Base-by-base conservation (phyloP, 2,113 vertebrate species). In the Tonatia bakeri region DNA sequence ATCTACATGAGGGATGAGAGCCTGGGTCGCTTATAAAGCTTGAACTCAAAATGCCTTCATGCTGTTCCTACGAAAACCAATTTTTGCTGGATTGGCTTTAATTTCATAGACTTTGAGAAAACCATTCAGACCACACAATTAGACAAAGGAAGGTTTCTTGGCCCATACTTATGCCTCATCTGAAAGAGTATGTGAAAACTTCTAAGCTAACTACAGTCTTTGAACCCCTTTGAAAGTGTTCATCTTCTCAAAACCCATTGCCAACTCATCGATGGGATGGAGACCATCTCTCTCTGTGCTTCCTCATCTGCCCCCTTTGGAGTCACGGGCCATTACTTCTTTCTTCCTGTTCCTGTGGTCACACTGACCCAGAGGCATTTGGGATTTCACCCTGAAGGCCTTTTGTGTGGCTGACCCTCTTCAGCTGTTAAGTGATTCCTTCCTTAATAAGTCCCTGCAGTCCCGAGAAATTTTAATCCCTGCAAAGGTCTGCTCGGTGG, bases 401-500 rank as follows among this genome's bases (percentile, higher is more conserved):
- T 87, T 89, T 72, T 54, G 47, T 91, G 33, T 83, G 61, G 24
- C 31, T 45, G 22, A 81, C n/a, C n/a, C 13, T 95, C 54, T 86
- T 92, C 9, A 59, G 47, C 64, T 84, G 36, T 82, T 47, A 45
- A 94, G 73, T n/a, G 36, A 26, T 80, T 69, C 93, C 87, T 90
- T 7, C 26, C 67, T 64, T 93, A 70, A 47, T 28, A 73, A 85
- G 38, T 91, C 43, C 38, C 31, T 90, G 9, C 5, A 92, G 43
- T 73, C 77, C 64, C 38, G 81, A 45, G 43, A 83, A 97, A 50
- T 89, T 92, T 76, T 82, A 83, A 47, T 33, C 43, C 11, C 31
- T 36, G 67, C 24, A 70, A 65, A 95, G 87, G 14, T 89, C 75
- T 95, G 61, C 82, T 89, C 61, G 75, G 67, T 91, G 81, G 67